Base-by-base conservation (phyloP, 1,140 invertebrate species). In the Aradophagus sp. region DNA sequence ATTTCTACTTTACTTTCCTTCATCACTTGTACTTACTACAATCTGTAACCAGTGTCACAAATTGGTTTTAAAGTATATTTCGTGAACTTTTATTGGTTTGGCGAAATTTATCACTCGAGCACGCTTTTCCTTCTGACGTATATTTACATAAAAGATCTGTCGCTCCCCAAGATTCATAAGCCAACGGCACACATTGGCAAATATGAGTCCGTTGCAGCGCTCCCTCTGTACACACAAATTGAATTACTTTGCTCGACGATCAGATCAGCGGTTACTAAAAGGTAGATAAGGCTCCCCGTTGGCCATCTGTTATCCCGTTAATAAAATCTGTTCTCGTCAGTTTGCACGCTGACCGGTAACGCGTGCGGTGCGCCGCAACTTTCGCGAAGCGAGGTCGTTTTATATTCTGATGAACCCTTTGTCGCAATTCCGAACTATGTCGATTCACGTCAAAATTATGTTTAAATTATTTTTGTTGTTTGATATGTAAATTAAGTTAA, bases 231-330 rank as follows among this genome's bases (percentile, higher is more conserved):
- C 38, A 52, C 47, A 35, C 39, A 62, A 50, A 62, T 42, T 34
- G 19, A 48, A 50, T 48, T 50, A 61, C 55, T 20, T 4, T 19
- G 42, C 42, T 50, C 52, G 45, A 29, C 10, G 36, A 44, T 19
- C 14, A 31, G 27, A 61, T 47, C 44, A 48, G 23, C 26, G 32
- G 44, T 48, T 59, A 48, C 39, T 59, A 48, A 59, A 48, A 35
- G 20, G 12, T 6, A 27, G 44, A 47, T 59, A 59, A 59, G 48
- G 29, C 44, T 26, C 20, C 23, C 19, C 16, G 42, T 15, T 31
- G n/a, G 6, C 44, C 56, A 59, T 59, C 56, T 59, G 56, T 48
- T 59, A 41, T 48, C 36, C 44, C 36, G 32, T 48, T 48, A 48
- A 59, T 59, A 59, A 59, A 58, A 36, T 11, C 31, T 32, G 10